Base-by-base conservation (phyloP, 2,113 vertebrate genomes). In the Sinocyclocheilus anophthalmus region DNA sequence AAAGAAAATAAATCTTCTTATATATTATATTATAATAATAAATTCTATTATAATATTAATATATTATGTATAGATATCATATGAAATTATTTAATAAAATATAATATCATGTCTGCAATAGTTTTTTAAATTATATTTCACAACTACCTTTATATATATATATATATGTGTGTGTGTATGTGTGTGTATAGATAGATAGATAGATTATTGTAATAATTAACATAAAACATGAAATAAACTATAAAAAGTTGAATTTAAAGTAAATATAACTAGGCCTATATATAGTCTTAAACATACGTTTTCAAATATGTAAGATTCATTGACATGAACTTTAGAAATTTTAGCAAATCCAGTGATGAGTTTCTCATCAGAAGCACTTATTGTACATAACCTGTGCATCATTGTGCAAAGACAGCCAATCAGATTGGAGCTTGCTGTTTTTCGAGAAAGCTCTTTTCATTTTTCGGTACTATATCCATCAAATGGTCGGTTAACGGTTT, bases 401-500 rank as follows among this genome's bases (percentile, higher is more conserved):
- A 8, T 20, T 59, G 6, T 59, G 18, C 20, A 72, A 10, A 22
- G 37, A 72, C 37, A 42, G 69, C 37, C 16, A 70, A 10, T 39
- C 37, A 72, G 3, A 39, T 70, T 39, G 67, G 3, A 18, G 16
- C 33, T 70, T 20, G 33, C 18, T 12, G 10, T 72, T 42, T 72
- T 33, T 72, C 39, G 0, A 12, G 9, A 72, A 72, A n/a, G 11
- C 12, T 3, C 22, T 48, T 26, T 76, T 76, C 42, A 76, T 2
- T 76, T 76, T 76, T 79, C 6, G 37, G 16, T 12, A 22, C 76
- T 33, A 30, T 77, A 37, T 57, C 18, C 6, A 9, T 61, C 77
- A 61, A 61, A 80, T 73, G 75, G 86, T 78, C 55, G 81, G 87
- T 89, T 88, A 90, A 92, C 83, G 83, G 78, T 81, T 86, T 89